Base-by-base conservation (phyloP, 2,113 vertebrate genomes). In the Rhagologus leucostigma region DNA sequence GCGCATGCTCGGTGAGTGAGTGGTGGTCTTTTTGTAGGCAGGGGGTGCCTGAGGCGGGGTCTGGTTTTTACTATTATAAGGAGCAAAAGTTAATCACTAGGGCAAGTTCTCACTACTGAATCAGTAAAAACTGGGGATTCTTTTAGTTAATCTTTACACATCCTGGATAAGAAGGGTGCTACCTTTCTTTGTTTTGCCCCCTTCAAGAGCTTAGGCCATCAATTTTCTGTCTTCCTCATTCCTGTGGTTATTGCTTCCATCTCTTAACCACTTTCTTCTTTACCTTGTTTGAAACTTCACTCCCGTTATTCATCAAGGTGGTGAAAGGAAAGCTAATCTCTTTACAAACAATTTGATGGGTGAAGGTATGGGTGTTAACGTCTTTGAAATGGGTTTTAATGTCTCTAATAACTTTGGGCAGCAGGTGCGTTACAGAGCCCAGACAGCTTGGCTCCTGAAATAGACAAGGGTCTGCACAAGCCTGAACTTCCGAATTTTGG, bases 1-100 rank as follows among this genome's bases (percentile, higher is more conserved):
- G 24, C 2, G 0, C 13, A 35, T 41, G 24, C 23, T n/a, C 1
- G 1, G 16, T 59, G 29, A 67, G 7, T 17, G 11, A 67, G 7
- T 17, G 11, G 20, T 15, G 9, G 29, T 67, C 33, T 39, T 68
- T 46, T 30, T 75, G 29, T 21, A 81, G 13, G 46, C 47, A 52
- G 24, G 11, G 7, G 9, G 14, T 30, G 16, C 46, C 29, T 75
- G 53, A 89, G 62, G n/a, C 41, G 24, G 16, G 62, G 9, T 53
- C n/a, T 52, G 23, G 26, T 27, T 60, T 47, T 75, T 41, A 68
- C 5, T 32, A 30, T 32, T 60, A 41, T 10, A 60, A 53, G 24
- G 53, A 41, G 24, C 24, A 47, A 68, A 68, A 75, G 53, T 47
- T 82, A 46, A 68, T 53, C 23, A 12, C 13, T 41, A 60, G 33